Base-by-base conservation (phyloP, 2,797 vertebrate genomes). In the Odontamblyopus rebecca region DNA sequence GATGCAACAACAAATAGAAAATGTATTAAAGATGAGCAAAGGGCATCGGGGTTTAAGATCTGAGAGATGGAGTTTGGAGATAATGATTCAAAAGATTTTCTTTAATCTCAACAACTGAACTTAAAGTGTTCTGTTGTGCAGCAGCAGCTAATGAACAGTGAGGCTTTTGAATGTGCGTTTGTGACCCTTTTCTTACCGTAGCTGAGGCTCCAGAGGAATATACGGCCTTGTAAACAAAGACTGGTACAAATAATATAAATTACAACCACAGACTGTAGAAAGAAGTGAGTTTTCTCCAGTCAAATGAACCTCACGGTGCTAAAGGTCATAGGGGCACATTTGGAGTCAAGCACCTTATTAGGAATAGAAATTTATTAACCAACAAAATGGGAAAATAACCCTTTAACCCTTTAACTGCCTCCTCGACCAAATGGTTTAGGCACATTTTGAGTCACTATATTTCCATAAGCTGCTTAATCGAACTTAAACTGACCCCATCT, bases 21-120 rank as follows among this genome's bases (percentile, higher is more conserved):
- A 30, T 27, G 82, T 81, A 83, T 73, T 78, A 76, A 78, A 83
- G 86, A 86, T 83, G 82, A 75, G 80, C 69, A 68, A 84, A 89
- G 91, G 91, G 92, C 89, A 91, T 79, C 64, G 35, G 68, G 80
- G 76, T 74, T 75, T 56, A 75, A 54, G 48, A 67, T 67, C 48
- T 56, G 32, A 68, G 66, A 67, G 80, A 72, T 3, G 3, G 76
- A 18, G 61, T 61, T 35, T 5, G 63, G 61, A 72, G 77, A 72
- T 85, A 78, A 83, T 81, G 41, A 73, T 69, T 54, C 50, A 68
- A 66, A 54, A 72, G 53, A 6, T 50, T 68, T 53, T 62, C 75
- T 29, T 69, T 38, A 67, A 60, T 62, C 71, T 68, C 29, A n/a
- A 54, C 26, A 19, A 51, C 27, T 48, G 63, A 29, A 50, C n/a